phyloP scores from a whole-genome alignment of 2,797 vertebrate genomes.

The Apogon hyalosoma region DNA sequence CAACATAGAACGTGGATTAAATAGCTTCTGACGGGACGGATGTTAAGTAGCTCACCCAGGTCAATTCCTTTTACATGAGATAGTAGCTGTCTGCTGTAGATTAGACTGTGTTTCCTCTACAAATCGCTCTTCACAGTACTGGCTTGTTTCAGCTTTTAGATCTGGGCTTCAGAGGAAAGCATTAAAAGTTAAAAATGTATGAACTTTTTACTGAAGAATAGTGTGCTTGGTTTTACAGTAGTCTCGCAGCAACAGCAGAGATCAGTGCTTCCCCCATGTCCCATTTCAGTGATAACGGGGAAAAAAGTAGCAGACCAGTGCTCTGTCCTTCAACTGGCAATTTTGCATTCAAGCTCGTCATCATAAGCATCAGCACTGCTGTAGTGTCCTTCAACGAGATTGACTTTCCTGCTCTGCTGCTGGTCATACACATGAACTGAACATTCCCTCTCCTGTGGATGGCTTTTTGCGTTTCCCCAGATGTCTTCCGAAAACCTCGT shows the following conservation, averaged over 20 bases:
- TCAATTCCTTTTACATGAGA: conserved; percentile 58
- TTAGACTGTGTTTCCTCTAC: conserved; percentile 46
- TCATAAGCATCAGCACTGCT: conserved; percentile 23
- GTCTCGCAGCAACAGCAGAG: conserved; percentile 22
- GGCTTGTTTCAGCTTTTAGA: conserved; percentile 44
- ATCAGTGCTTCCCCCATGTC: conserved; percentile 1
- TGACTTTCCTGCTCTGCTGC: conserved; percentile 29
- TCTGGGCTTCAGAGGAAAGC: conserved; percentile 35
- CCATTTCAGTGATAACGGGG: conserved; percentile 18
- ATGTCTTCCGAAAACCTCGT: neutral
- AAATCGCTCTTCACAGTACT: conserved; percentile 32
- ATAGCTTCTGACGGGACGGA: conserved; percentile 53
- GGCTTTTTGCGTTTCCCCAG: conserved; percentile 5
- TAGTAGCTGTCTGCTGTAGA: conserved; percentile 51
- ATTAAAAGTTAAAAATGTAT: conserved; percentile 37
- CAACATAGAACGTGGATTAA: conserved; percentile 71
- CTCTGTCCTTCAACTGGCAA: conserved; percentile 43
- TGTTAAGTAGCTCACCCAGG: conserved; percentile 53
- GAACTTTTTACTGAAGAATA: conserved; percentile 10
- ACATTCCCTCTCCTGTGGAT: neutral
- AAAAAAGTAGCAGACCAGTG: conserved; percentile 30
- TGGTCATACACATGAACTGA: neutral
- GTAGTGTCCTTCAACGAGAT: conserved; percentile 57
- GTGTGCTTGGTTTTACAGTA: neutral
- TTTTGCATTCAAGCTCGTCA: conserved; percentile 23